These are phyloP conservation scores for Epistrophella euchroma DNA, from an alignment of 2,888 invertebrate genomes.

Conservation along the genomic window DNA sequence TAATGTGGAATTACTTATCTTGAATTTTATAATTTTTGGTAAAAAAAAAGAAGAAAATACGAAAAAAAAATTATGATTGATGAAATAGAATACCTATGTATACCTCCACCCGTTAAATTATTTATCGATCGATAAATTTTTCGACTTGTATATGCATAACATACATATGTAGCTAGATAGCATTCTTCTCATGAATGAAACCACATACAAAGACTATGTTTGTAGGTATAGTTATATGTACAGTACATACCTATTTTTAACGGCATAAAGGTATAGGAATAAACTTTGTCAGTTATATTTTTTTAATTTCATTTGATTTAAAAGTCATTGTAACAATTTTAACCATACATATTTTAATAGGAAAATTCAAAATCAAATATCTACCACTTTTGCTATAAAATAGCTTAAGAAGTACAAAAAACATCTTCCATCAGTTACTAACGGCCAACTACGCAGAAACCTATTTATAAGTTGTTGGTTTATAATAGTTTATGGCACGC, in stretches of 20 bases:
- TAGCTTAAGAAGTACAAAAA: not conserved
- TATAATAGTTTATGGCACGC: slow-evolving; percentile 53
- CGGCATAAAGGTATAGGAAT: not conserved
- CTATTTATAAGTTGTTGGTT: slow-evolving; percentile 41
- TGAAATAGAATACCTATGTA: no score
- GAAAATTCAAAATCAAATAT: not conserved
- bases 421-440: slow-evolving; percentile 16
- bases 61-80: no score
- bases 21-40: no score
- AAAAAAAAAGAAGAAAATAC: no score
- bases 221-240: no score
- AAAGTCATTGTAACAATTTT: not conserved
- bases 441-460: slow-evolving; percentile 48
- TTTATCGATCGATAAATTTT: not conserved
- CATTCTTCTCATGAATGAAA: not conserved
- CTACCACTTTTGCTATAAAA: not conserved
- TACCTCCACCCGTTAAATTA: not conserved
- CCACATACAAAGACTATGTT: not conserved
- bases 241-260: not conserved
- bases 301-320: not conserved
- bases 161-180: no score
- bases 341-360: not conserved
- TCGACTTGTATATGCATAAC: not conserved
- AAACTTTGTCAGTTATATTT: not conserved
- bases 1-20: no score